Base-by-base conservation (phyloP, 2,888 invertebrate species). In the Toxonevra muliebris region DNA sequence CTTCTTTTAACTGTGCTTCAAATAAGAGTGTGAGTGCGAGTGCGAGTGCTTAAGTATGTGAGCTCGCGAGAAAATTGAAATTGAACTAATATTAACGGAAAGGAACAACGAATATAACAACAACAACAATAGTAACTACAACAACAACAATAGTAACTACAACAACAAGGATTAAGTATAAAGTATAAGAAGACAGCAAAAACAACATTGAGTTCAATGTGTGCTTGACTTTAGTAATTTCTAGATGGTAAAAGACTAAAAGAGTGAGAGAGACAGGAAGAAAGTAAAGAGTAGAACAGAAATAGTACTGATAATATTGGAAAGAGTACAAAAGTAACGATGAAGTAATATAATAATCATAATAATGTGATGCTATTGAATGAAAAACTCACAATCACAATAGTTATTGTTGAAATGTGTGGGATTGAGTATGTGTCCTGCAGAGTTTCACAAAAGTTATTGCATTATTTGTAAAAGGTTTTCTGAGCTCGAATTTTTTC, bases 51-150 rank as follows among this genome's bases (percentile, higher is more conserved):
- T 53, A 57, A 61, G 15, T 15, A 61, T 43, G 61, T 52, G 64
- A 64, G 67, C 66, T 2, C 30, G 69, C 66, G 65, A 65, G 61
- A 69, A 72, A 70, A 72, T 71, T 70, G 69, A 71, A 72, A 74
- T 74, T 74, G 68, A 74, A 71, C 72, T 71, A 74, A 72, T 72
- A 71, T 71, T 69, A 61, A 19, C 53, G 30, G 30, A 30, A 30
- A 63, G 70, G 69, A 65, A 71, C 67, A 69, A 69, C 71, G 65
- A 65, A 45, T 61, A 69, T 68, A 58, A 43, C 61, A 61, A 64
- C 40, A 59, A 15, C 41, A 20, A 9, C n/a, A n/a, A 5, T n/a
- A 61, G 43, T 45, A 45, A 45, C 48, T 5, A 8, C 12, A 8
- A n/a, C 13, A 5, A 12, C 13, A 48, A 48, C 13, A 48, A 48